Conservation (phyloP, 37 sponge, comb jelly and placozoan species). For the Dysidea cf. avara region DNA sequence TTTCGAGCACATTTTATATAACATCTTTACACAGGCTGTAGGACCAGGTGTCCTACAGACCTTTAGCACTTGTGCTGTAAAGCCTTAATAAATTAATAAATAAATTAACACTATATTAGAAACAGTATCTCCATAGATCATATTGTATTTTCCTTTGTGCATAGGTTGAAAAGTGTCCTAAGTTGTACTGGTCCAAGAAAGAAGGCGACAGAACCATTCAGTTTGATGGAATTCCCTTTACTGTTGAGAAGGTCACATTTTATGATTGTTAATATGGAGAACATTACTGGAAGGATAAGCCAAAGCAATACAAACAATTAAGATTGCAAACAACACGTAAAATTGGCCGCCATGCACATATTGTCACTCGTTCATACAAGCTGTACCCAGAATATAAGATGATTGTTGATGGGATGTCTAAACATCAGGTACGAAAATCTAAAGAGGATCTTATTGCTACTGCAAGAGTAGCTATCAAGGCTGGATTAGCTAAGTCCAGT, state of each 20-base stretch:
- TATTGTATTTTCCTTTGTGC: too few relatives aligned
- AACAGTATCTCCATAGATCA: too few relatives aligned
- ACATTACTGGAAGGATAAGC: neutral
- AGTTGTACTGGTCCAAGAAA: slow-evolving; percentile 20
- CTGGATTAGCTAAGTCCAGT: neutral
- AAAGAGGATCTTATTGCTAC: neutral
- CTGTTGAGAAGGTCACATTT: neutral
- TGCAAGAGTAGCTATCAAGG: neutral
- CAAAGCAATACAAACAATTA: neutral
- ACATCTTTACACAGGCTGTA: too few relatives aligned
- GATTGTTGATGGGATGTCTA: neutral
- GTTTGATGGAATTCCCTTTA: slow-evolving; percentile 22
- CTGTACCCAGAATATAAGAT: slow-evolving; percentile 13
- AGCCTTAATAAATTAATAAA: too few relatives aligned
- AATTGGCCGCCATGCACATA: slow-evolving; percentile 11
- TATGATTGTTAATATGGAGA: slow-evolving; percentile 11
- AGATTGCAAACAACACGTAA: slow-evolving; percentile 11
- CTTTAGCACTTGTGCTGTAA: too few relatives aligned
- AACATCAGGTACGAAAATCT: neutral
- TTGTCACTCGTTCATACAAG: neutral
- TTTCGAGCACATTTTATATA: too few relatives aligned
- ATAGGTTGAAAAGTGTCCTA: too few relatives aligned
- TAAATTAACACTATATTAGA: too few relatives aligned
- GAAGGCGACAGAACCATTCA: slow-evolving; percentile 9
- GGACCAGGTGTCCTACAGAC: too few relatives aligned